phyloP scores from a whole-genome alignment of 1,140 invertebrate species.

The Nasonia longicornis region DNA sequence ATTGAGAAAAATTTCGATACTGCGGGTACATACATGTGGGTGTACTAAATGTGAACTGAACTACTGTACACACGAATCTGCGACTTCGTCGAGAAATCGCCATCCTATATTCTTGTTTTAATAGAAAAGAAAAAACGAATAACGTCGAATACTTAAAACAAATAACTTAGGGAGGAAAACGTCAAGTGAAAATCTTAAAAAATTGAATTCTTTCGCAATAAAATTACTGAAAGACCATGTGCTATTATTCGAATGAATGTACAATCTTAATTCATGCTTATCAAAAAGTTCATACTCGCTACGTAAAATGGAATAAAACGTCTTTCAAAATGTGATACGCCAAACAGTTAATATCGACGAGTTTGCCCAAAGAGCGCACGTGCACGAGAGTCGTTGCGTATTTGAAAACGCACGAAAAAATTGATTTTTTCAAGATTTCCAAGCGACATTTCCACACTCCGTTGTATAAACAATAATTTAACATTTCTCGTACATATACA shows the following conservation, averaged over 20 bases:
- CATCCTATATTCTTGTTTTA: slow-evolving; percentile 32
- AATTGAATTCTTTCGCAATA: slow-evolving; percentile 16
- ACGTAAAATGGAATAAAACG: slow-evolving; percentile 3
- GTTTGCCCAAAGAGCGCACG: not conserved
- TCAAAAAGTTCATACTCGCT: slow-evolving; percentile 20
- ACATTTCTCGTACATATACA: slow-evolving; percentile 43
- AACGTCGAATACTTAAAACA: slow-evolving; percentile 46
- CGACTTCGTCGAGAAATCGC: slow-evolving; percentile 26
- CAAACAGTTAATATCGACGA: not conserved
- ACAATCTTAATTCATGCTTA: not conserved
- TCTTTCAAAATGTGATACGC: not conserved
- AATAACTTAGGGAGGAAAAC: slow-evolving; percentile 30
- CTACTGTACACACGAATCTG: slow-evolving; percentile 45
- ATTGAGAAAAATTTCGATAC: slow-evolving; percentile 27
- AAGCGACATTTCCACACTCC: slow-evolving; percentile 35
- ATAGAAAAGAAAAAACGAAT: slow-evolving; percentile 31
- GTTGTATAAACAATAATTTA: slow-evolving; percentile 43
- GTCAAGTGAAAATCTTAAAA: slow-evolving; percentile 43
- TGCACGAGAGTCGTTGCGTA: not conserved
- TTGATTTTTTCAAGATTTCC: slow-evolving; percentile 32
- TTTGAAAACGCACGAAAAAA: slow-evolving; percentile 24
- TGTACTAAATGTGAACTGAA: slow-evolving; percentile 41
- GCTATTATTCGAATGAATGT: not conserved
- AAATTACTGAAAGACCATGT: not conserved
- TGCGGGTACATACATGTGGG: slow-evolving; percentile 39